Conservation (phyloP, 2,888 invertebrate genomes). For the Baccha elongata region DNA sequence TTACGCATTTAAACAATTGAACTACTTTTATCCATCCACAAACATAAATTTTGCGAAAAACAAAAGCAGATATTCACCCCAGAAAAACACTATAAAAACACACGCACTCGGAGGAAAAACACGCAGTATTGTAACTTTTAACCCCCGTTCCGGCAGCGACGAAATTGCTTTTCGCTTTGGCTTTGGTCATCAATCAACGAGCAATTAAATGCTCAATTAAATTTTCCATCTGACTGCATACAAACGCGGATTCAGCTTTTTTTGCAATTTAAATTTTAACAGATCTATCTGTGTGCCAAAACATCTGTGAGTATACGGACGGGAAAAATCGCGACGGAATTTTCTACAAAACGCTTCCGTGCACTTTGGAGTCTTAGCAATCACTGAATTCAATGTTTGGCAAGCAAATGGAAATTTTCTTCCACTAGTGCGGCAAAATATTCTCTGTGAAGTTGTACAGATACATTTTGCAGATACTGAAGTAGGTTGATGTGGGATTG, state of each 20-base stretch:
- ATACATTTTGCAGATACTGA: conserved; percentile 4
- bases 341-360: conserved; percentile 52
- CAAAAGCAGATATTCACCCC: conserved; percentile 24
- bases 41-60: conserved; percentile 24
- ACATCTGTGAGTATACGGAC: conserved; percentile 35
- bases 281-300: conserved; percentile 43
- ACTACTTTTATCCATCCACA: conserved; percentile 35
- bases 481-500: conserved; percentile 9
- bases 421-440: conserved; percentile 35
- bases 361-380: conserved; percentile 56
- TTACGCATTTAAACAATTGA: conserved; percentile 46
- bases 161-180: conserved; percentile 61
- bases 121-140: conserved; percentile 37
- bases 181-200: conserved; percentile 67
- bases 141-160: conserved; percentile 14
- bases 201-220: conserved; percentile 75
- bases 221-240: conserved; percentile 77
- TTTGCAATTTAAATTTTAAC: conserved; percentile 41
- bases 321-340: conserved; percentile 57
- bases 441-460: conserved; percentile 29
- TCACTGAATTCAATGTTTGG: conserved; percentile 52
- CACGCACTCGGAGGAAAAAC: conserved; percentile 23
- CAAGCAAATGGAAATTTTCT: conserved; percentile 52
- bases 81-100: conserved; percentile 35
- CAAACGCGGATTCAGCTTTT: conserved; percentile 37